Percentiles rank a stretch among this genome's conserved stretches.
Conservation (phyloP, 2,888 invertebrate genomes). For the Dryocosmus kuriphilus region DNA sequence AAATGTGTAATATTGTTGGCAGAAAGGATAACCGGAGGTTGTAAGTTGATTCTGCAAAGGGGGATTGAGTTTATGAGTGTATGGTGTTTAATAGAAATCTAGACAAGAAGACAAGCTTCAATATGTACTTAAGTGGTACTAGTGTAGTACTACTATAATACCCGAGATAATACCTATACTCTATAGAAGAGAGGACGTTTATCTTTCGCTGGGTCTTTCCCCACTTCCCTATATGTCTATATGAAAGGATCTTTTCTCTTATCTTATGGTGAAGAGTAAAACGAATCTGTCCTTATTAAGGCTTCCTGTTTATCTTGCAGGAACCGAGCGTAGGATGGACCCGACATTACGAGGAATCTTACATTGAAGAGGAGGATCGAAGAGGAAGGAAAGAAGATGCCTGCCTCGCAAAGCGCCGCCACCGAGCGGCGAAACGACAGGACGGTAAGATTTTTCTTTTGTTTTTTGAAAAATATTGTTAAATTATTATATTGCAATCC, state of each 20-base stretch:
- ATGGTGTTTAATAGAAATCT: conserved; percentile 16
- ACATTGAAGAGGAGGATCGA: conserved; percentile 68
- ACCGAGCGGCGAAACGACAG: conserved; percentile 74
- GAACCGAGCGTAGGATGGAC: conserved; percentile 73
- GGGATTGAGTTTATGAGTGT: conserved; percentile 18
- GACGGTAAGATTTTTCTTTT: conserved; percentile 64
- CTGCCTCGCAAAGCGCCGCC: conserved; percentile 74
- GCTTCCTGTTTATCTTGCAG: conserved; percentile 66
- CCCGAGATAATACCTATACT: too few species aligned
- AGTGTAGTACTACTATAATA: background rate
- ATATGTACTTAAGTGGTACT: conserved; percentile 10
- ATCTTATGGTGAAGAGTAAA: conserved; percentile 43
- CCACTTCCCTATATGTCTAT: conserved; percentile 32
- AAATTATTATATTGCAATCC: background rate
- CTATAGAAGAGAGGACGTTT: conserved; percentile 15
- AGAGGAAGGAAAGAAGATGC: conserved; percentile 67
- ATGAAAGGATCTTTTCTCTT: conserved; percentile 41
- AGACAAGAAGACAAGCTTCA: conserved; percentile 5
- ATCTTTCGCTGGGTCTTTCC: conserved; percentile 23
- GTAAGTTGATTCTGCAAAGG: conserved; percentile 10
- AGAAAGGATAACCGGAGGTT: conserved; percentile 34
- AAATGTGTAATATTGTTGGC: conserved; percentile 26
- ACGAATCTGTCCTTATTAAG: conserved; percentile 55
- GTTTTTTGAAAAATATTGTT: background rate
- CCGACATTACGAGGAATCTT: conserved; percentile 67